phyloP scores from a whole-genome alignment of 2,797 vertebrate genomes.

The Coregonus suidteri region DNA sequence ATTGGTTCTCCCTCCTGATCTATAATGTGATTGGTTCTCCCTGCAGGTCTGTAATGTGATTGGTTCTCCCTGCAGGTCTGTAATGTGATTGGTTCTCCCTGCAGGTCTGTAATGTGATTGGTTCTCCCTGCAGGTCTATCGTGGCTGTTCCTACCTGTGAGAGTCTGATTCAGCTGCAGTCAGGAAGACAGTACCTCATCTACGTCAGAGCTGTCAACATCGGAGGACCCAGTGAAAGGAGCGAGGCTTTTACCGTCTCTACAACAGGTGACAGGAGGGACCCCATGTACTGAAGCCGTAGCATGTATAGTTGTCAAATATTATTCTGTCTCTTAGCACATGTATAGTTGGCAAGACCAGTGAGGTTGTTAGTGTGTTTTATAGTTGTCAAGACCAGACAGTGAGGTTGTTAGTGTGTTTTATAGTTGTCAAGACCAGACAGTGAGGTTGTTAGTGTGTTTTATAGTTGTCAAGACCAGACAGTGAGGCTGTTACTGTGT shows the following conservation, averaged over 20 bases:
- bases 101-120: neutral
- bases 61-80: no score
- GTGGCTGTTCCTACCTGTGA: conserved; percentile 91
- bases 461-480: no score
- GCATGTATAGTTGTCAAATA: neutral
- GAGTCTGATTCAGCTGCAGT: conserved; percentile 87
- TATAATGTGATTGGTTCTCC: no score
- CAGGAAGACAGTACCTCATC: conserved; percentile 76
- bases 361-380: no score
- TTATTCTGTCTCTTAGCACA: no score
- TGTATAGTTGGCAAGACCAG: neutral
- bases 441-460: no score
- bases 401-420: no score
- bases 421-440: no score
- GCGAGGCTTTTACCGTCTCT: conserved; percentile 73
- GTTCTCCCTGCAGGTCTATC: conserved; percentile 76
- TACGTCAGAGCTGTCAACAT: conserved; percentile 86
- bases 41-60: no score
- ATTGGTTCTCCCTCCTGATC: conserved; percentile 70
- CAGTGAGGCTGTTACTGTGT: no score
- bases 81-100: neutral
- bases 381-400: no score
- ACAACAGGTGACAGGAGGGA: conserved; percentile 81
- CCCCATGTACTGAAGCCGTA: neutral
- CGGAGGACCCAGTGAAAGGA: conserved; percentile 84